Conservation (phyloP, 1,140 invertebrate genomes). For the Aphelenchoides besseyi region DNA sequence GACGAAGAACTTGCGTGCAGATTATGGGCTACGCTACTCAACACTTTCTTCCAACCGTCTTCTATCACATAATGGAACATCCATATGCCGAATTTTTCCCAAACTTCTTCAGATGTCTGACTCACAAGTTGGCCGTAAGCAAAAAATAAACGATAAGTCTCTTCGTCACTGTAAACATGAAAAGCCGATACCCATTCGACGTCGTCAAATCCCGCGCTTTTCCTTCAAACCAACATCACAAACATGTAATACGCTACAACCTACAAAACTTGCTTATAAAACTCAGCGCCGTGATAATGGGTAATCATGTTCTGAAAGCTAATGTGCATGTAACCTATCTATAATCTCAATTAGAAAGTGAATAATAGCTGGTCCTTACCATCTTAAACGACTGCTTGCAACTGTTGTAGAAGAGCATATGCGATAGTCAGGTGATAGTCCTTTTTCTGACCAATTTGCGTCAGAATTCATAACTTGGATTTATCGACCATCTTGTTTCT, state of each 20-base stretch:
- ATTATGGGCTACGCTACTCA: conserved; percentile 28
- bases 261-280: conserved; percentile 36
- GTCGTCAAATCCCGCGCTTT: conserved; percentile 24
- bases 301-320: conserved; percentile 24
- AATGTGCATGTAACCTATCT: conserved; percentile 31
- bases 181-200: conserved; percentile 25
- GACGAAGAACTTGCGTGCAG: conserved; percentile 31
- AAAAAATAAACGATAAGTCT: conserved; percentile 26
- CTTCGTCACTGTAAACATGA: conserved; percentile 26
- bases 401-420: too few species aligned
- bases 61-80: conserved; percentile 28
- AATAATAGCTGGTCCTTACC: too few species aligned
- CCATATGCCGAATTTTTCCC: conserved; percentile 31
- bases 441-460: background rate
- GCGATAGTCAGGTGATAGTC: too few species aligned
- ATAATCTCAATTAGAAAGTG: too few species aligned
- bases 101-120: conserved; percentile 24
- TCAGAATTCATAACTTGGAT: background rate
- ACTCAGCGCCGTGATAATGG: conserved; percentile 27
- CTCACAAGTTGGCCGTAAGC: conserved; percentile 17
- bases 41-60: conserved; percentile 27
- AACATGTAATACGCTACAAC: conserved; percentile 13
- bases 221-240: conserved; percentile 19
- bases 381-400: too few species aligned
- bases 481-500: background rate